A percentile compares a stretch with the other conserved stretches of the same genome.
Evolutionary conservation across 2,888 invertebrate species (phyloP).

Genomic region (Melieria crassipennis): DNA sequence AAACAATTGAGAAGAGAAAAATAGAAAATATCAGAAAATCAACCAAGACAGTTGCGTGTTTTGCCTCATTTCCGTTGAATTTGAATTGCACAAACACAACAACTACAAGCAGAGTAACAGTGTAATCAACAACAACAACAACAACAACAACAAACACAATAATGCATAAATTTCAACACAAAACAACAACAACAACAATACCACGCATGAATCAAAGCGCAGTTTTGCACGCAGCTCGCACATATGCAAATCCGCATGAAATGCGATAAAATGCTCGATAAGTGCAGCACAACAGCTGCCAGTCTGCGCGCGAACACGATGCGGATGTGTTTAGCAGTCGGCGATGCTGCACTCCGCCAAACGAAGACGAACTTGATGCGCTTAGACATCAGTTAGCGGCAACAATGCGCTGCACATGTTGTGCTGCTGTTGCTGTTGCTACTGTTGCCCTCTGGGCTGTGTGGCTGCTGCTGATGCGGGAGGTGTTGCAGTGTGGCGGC

Average conservation of each 20-base stretch:
- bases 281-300: background rate
- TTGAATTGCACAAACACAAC: background rate
- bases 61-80: background rate
- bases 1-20: background rate
- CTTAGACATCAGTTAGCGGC: too few species aligned
- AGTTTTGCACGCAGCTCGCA: background rate
- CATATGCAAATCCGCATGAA: constrained; percentile 10
- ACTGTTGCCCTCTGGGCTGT: background rate
- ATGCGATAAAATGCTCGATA: constrained; percentile 9
- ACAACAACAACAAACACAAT: background rate
- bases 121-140: background rate
- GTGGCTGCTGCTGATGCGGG: constrained; percentile 2
- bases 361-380: too few species aligned
- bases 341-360: background rate
- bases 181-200: too few species aligned
- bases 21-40: background rate
- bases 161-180: too few species aligned
- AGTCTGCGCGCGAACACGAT: background rate
- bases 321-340: background rate
- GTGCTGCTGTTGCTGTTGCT: background rate
- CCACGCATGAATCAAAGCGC: background rate
- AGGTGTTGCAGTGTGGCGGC: too few species aligned
- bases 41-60: background rate
- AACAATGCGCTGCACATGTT: background rate
- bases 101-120: background rate